These are phyloP conservation scores for Cephalotes varians DNA, from an alignment of 2,888 invertebrate genomes.

Conservation along the genomic window DNA sequence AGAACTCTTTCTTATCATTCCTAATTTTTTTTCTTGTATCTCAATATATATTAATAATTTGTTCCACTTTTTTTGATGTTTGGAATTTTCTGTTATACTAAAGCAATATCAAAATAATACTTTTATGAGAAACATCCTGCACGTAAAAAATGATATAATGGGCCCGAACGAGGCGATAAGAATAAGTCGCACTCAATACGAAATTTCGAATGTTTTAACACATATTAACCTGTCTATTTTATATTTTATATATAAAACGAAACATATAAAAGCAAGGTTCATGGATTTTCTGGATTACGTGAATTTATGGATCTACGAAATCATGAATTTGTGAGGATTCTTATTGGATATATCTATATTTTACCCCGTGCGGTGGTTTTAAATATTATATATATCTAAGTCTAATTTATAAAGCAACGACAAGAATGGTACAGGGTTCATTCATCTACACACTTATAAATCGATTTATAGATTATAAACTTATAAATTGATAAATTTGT, in stretches of 20 bases:
- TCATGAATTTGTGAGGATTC: conserved; percentile 5
- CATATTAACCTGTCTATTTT: conserved; percentile 6
- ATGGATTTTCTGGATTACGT: not conserved
- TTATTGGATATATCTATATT: conserved; percentile 29
- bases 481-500: conserved; percentile 20
- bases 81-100: not conserved
- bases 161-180: conserved; percentile 44
- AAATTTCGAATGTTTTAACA: conserved; percentile 8
- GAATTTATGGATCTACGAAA: conserved; percentile 18
- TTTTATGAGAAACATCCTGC: conserved; percentile 35
- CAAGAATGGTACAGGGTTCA: not conserved
- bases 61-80: not conserved
- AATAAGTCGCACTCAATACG: conserved; percentile 15
- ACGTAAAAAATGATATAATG: conserved; percentile 42
- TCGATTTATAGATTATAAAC: conserved; percentile 15
- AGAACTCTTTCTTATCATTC: not conserved
- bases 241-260: conserved; percentile 30
- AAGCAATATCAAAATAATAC: not conserved
- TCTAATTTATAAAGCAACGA: conserved; percentile 1
- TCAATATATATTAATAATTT: not conserved
- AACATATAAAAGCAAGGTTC: conserved; percentile 34
- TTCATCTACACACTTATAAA: conserved; percentile 29
- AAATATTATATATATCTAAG: conserved; percentile 15
- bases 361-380: not conserved
- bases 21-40: not conserved